These are phyloP conservation scores for Coluber constrictor DNA, from an alignment of 2,797 vertebrate species.

Conservation along the genomic window DNA sequence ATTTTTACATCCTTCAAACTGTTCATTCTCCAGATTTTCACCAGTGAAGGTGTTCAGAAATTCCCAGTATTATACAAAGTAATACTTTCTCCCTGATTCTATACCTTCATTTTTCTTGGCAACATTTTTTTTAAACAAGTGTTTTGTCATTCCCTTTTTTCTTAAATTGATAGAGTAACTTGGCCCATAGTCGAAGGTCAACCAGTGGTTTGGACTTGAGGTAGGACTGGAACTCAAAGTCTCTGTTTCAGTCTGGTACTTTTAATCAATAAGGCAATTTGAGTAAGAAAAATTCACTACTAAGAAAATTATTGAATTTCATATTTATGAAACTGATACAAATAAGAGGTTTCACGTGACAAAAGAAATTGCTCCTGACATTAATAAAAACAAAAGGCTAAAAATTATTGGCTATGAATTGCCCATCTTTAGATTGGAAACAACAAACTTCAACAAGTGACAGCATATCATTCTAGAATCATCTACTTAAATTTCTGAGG, in stretches of 20 bases:
- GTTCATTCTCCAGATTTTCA: constrained; percentile 59
- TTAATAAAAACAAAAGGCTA: background rate
- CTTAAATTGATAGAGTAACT: background rate
- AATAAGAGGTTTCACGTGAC: background rate
- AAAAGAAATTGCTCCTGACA: background rate
- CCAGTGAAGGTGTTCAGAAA: constrained; percentile 49
- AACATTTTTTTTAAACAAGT: background rate
- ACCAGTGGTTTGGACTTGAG: background rate
- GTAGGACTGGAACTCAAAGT: background rate
- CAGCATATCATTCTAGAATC: background rate
- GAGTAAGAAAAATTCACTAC: background rate
- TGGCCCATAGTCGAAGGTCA: background rate
- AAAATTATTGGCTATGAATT: background rate
- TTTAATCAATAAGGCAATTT: background rate
- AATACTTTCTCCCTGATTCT: constrained; percentile 43
- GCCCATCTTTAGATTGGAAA: background rate
- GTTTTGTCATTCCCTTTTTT: background rate
- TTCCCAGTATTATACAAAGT: constrained; percentile 53
- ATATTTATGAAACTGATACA: background rate
- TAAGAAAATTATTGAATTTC: background rate
- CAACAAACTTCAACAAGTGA: background rate
- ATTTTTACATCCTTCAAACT: constrained; percentile 63
- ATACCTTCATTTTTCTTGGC: background rate
- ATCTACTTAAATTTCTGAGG: background rate
- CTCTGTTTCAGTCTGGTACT: background rate